phyloP scores from a whole-genome alignment of 2,113 vertebrate genomes.

The Tiliqua scincoides region DNA sequence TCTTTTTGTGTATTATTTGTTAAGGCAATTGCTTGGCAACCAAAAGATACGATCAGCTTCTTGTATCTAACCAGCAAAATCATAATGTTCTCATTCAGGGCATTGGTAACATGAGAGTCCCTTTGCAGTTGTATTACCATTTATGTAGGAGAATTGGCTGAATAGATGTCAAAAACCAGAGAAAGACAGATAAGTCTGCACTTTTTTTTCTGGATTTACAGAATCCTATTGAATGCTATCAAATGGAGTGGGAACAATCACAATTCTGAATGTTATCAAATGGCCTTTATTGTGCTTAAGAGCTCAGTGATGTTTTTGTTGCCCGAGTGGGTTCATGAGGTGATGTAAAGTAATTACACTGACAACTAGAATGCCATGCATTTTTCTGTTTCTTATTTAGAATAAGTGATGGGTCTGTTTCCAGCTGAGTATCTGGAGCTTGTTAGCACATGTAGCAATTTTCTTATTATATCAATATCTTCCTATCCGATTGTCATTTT shows the following conservation, averaged over 20 bases:
- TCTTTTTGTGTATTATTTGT: slow-evolving; percentile 31
- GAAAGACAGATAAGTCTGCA: neutral
- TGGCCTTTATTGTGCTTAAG: neutral
- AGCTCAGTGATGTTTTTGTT: neutral
- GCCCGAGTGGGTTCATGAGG: neutral
- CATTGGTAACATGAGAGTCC: slow-evolving; percentile 23
- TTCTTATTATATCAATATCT: neutral
- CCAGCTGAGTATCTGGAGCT: neutral
- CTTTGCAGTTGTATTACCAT: slow-evolving; percentile 14
- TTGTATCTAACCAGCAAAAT: slow-evolving; percentile 26
- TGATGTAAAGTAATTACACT: slow-evolving; percentile 4
- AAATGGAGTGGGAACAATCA: neutral
- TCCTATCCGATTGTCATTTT: neutral
- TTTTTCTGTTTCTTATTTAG: neutral
- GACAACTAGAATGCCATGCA: neutral
- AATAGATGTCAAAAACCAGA: slow-evolving; percentile 30
- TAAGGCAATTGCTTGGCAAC: slow-evolving; percentile 25
- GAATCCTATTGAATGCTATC: slow-evolving; percentile 4
- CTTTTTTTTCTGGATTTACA: neutral
- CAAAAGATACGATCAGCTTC: neutral
- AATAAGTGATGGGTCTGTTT: neutral
- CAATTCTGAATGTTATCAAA: slow-evolving; percentile 27
- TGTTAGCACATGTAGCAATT: neutral
- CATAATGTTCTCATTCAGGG: neutral
- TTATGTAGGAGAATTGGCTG: slow-evolving; percentile 20